phyloP scores from a whole-genome alignment of 2,113 vertebrate genomes.

The Mastomys coucha region DNA sequence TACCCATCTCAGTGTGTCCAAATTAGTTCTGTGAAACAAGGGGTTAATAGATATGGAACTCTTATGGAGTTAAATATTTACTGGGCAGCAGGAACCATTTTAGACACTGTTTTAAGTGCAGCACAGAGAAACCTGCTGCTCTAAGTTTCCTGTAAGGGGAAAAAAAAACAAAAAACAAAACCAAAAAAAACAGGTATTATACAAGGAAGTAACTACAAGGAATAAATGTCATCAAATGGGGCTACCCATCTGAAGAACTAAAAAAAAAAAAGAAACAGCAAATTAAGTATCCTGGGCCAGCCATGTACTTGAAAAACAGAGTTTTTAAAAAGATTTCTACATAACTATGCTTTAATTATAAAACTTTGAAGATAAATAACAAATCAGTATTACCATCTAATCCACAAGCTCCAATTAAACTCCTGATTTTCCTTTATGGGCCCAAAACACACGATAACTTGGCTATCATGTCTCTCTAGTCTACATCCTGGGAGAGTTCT shows the following conservation, averaged over 20 bases:
- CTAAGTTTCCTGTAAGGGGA: background rate
- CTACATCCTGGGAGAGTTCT: background rate
- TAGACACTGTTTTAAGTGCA: background rate
- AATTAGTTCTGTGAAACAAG: background rate
- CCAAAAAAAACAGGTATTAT: background rate
- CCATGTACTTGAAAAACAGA: background rate
- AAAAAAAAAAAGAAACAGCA: background rate
- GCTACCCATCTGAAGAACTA: background rate
- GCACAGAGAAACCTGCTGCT: background rate
- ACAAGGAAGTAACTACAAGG: background rate
- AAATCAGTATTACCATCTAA: background rate
- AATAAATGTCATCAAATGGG: background rate
- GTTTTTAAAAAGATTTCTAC: background rate
- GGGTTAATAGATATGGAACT: background rate
- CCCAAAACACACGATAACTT: background rate
- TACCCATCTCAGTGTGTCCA: background rate
- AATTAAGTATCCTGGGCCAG: background rate
- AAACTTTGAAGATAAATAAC: constrained; percentile 21
- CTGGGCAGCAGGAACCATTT: background rate
- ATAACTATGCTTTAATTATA: background rate
- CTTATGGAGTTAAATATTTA: background rate
- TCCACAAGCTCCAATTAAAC: background rate
- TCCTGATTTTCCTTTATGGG: background rate
- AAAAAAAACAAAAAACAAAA: background rate
- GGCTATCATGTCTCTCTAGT: background rate